Conservation (phyloP, 2,888 invertebrate genomes). For the Brachypterus glaber region DNA sequence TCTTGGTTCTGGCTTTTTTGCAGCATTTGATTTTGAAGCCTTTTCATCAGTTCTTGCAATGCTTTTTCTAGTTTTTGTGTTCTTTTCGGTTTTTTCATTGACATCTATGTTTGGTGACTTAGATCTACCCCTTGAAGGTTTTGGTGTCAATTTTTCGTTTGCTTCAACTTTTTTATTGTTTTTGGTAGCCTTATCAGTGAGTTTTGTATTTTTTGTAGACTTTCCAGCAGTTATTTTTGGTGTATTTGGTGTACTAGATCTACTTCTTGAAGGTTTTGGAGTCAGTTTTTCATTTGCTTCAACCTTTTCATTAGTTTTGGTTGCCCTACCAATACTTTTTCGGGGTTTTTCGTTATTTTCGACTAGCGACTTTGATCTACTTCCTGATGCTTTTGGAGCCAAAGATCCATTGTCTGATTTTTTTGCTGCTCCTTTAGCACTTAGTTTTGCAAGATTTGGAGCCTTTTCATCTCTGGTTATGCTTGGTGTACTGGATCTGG, state of each 20-base stretch:
- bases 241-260: too few species aligned
- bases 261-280: constrained; percentile 8
- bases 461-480: constrained; percentile 2
- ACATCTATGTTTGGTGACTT: too few species aligned
- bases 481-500: background rate
- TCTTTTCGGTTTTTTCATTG: background rate
- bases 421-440: background rate
- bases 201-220: constrained; percentile 7
- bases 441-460: background rate
- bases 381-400: background rate
- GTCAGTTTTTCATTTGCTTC: constrained; percentile 2
- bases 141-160: background rate
- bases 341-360: constrained; percentile 9
- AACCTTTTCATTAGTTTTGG: constrained; percentile 9
- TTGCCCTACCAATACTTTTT: constrained; percentile 6
- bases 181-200: constrained; percentile 7
- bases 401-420: background rate
- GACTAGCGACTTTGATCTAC: constrained; percentile 1
- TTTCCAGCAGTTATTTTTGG: too few species aligned
- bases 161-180: constrained; percentile 9
- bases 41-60: constrained; percentile 1
- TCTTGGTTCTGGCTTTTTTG: background rate
- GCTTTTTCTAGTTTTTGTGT: background rate
- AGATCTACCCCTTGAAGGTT: constrained; percentile 10
- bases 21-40: background rate